A percentile compares a stretch with the other conserved stretches of the same genome.
Conservation (phyloP, 2,888 invertebrate species). For the Pedicia rivosa region DNA sequence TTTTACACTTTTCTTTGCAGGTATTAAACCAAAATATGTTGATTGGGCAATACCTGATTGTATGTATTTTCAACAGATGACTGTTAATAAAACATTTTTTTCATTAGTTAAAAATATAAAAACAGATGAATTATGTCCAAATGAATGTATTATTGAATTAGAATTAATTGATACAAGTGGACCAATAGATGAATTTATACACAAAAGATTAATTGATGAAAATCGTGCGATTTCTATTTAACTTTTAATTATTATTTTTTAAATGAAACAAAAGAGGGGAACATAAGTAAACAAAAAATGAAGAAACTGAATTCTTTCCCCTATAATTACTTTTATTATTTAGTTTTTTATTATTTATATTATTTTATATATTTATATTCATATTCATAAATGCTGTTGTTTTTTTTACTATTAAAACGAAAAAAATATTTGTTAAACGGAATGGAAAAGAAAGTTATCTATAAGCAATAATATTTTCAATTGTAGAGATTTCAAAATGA, state of each 20-base stretch:
- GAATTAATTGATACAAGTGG: conserved; percentile 56
- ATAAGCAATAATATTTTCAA: too few relatives aligned
- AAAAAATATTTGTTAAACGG: too few relatives aligned
- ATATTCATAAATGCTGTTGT: too few relatives aligned
- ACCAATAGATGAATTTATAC: conserved; percentile 47
- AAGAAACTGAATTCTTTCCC: too few relatives aligned
- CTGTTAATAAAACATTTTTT: conserved; percentile 51
- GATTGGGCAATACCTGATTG: conserved; percentile 44
- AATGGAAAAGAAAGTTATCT: too few relatives aligned
- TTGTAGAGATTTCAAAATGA: too few relatives aligned
- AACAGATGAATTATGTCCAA: conserved; percentile 41
- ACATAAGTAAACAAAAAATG: too few relatives aligned
- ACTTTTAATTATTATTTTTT: not conserved
- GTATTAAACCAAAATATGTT: conserved; percentile 33
- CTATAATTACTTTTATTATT: too few relatives aligned
- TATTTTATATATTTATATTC: too few relatives aligned
- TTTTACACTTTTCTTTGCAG: conserved; percentile 20
- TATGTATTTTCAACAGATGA: conserved; percentile 51
- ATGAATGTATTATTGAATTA: conserved; percentile 44
- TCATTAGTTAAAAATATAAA: conserved; percentile 46
- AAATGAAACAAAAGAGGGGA: too few relatives aligned
- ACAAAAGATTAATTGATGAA: conserved; percentile 44
- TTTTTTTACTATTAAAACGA: too few relatives aligned
- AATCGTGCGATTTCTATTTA: conserved; percentile 33
- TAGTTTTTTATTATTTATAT: too few relatives aligned